Evolutionary conservation across 2,113 vertebrate genomes (phyloP), one percentile per base, ranked within the genome.

Genomic region (Tilapia sparmanii): DNA sequence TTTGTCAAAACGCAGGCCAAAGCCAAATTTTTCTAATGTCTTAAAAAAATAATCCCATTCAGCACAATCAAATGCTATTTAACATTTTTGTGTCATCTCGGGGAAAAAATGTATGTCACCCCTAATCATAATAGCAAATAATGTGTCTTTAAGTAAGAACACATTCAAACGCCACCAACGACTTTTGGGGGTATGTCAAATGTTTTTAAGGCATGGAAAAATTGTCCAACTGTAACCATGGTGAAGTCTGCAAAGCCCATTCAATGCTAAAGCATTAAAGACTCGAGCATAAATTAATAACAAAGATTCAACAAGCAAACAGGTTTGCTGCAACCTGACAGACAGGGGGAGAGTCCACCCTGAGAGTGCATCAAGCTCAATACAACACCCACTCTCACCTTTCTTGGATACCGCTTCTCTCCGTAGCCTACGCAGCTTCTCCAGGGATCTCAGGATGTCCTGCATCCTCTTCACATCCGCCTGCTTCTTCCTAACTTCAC

Each of bases 401-500:
- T 98, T 99, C 83, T 98, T 97, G n/a, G 90, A 96, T 1, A 98
- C 98, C 2, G 98, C 98, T 86, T 99, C 98, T 94, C 98, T 99
- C 61, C 98, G 96, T 50, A 99, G 96, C 47, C 97, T 96, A 82
- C 98, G 96, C 50, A 99, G 95, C 82, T 99, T 99, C 93, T 99
- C 98, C 89, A 99, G 84, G 1, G 97, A 97, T 0, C 91, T 95
- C 35, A 99, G 95, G 86, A 99, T 73, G 24, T 99, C 98, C 83
- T 96, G 93, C 97, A 98, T 98, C 91, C 98, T 97, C 91, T 99
- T 99, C 1, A 97, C 95, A 4, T 99, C 98, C 0, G 97, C 96
- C 92, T 99, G 98, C 82, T 99, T 99, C 94, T 97, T 99, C 91
- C 97, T 94, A n/a, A 99, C 98, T 92, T 99, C 98, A 7, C 97